Conservation (phyloP, 2,113 vertebrate species). For the Rostratula benghalensis region DNA sequence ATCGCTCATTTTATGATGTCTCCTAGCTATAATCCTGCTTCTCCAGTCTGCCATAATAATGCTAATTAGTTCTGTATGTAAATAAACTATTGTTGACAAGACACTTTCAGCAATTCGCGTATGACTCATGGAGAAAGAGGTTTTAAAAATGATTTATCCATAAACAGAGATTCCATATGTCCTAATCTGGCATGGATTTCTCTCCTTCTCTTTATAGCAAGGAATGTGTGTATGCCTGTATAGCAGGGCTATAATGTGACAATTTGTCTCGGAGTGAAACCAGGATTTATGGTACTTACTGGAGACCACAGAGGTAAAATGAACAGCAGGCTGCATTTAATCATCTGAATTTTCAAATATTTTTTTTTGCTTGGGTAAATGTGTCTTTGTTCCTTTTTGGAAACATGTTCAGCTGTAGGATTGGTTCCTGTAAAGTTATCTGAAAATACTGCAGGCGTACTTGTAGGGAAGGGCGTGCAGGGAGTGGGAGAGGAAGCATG, state of each 20-base stretch:
- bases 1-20: not conserved
- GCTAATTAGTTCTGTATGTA: constrained; percentile 65
- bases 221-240: constrained; percentile 48
- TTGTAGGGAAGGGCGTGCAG: not conserved
- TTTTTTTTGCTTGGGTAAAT: constrained; percentile 39
- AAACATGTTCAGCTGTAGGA: not conserved
- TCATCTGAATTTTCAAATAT: constrained; percentile 43
- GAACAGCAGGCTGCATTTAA: constrained; percentile 36
- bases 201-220: constrained; percentile 58
- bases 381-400: constrained; percentile 1
- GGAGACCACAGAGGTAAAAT: constrained; percentile 33
- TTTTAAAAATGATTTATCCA: constrained; percentile 62
- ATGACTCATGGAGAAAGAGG: constrained; percentile 5
- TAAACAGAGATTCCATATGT: constrained; percentile 70
- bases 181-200: constrained; percentile 53
- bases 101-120: constrained; percentile 44
- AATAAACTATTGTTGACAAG: constrained; percentile 66
- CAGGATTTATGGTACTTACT: constrained; percentile 52
- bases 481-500: not conserved
- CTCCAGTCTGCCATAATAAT: constrained; percentile 32
- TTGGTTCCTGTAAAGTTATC: not conserved
- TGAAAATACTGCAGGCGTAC: not conserved
- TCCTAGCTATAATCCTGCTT: constrained; percentile 8
- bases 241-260: constrained; percentile 49
- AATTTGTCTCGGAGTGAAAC: constrained; percentile 39